Conservation (phyloP, 2,113 vertebrate genomes). For the Hemibagrus wyckioides region DNA sequence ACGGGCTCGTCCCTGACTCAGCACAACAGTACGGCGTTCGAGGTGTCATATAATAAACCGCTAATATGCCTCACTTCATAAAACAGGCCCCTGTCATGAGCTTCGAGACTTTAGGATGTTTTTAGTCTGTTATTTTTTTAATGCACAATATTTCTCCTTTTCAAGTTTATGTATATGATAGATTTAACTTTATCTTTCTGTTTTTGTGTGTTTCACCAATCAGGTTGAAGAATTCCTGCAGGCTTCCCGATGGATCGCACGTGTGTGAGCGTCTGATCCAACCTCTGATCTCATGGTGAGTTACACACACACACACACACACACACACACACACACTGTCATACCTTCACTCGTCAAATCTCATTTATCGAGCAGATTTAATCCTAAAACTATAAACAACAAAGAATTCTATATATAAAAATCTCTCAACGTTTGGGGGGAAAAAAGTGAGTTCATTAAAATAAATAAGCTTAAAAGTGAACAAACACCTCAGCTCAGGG, state of each 20-base stretch:
- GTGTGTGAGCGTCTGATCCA: slow-evolving; percentile 62
- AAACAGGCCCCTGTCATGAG: not conserved
- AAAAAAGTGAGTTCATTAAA: no score
- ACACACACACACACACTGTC: not conserved
- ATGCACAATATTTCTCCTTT: not conserved
- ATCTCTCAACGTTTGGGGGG: no score
- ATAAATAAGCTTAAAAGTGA: no score
- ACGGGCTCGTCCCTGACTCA: not conserved
- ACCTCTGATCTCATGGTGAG: slow-evolving; percentile 73
- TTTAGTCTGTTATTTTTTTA: no score
- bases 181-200: rapidly evolving
- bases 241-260: slow-evolving; percentile 41
- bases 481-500: not conserved
- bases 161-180: not conserved
- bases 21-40: not conserved
- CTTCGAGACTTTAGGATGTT: not conserved
- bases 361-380: no score
- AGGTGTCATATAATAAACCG: not conserved
- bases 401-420: no score
- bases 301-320: not conserved
- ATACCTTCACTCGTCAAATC: not conserved
- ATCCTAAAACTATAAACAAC: no score
- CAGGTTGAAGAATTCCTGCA: slow-evolving; percentile 26
- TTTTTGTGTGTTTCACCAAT: not conserved
- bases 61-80: not conserved